A percentile compares a stretch with the other conserved stretches of the same genome.
Conservation (phyloP, 2,888 invertebrate genomes). For the Taenaris catops region DNA sequence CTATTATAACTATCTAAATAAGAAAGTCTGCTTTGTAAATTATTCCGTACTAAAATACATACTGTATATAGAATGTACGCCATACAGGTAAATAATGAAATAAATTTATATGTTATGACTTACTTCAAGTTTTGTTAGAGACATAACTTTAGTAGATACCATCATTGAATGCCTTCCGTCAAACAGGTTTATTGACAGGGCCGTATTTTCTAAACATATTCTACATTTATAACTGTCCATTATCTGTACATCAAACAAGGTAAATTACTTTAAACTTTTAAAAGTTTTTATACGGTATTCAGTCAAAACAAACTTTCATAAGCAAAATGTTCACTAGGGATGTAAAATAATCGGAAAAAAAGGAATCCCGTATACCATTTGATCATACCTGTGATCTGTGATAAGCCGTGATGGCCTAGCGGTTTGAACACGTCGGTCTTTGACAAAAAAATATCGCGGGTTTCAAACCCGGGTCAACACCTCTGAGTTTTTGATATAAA, state of each 20-base stretch:
- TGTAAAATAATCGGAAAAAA: no score
- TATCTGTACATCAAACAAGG: neutral
- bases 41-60: neutral
- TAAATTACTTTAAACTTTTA: no score
- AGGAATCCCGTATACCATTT: no score
- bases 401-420: no score
- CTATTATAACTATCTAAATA: neutral
- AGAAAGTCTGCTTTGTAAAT: neutral
- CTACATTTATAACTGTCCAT: slow-evolving; percentile 41
- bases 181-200: slow-evolving; percentile 41
- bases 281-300: no score
- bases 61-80: neutral
- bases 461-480: no score
- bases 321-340: no score
- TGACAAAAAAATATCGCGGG: no score
- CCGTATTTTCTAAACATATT: slow-evolving; percentile 42
- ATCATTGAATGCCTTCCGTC: slow-evolving; percentile 30
- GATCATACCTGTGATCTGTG: no score
- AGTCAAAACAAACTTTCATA: no score
- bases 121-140: slow-evolving; percentile 50
- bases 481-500: no score
- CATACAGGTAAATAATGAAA: neutral
- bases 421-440: no score
- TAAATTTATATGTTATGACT: slow-evolving; percentile 23
- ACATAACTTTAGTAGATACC: slow-evolving; percentile 51